Conservation (phyloP, 2,888 invertebrate species). For the Lithophane socia region DNA sequence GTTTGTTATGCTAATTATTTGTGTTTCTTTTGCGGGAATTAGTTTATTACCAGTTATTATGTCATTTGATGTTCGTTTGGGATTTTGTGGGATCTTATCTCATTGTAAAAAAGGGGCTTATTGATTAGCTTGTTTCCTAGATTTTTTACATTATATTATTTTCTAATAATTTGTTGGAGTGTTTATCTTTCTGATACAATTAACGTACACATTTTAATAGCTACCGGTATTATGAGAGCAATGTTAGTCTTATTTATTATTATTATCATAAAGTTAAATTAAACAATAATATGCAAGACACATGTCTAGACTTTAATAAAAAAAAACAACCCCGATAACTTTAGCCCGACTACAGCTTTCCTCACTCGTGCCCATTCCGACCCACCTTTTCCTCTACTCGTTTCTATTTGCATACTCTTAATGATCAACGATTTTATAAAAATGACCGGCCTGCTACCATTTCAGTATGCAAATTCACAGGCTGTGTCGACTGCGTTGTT, state of each 20-base stretch:
- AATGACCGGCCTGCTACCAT: conserved; percentile 35
- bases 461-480: conserved; percentile 53
- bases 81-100: conserved; percentile 8
- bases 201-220: not conserved
- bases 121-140: not conserved
- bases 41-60: conserved; percentile 58
- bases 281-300: not conserved
- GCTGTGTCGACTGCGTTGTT: conserved; percentile 2
- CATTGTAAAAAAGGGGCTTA: not conserved
- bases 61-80: conserved; percentile 57
- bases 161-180: not conserved
- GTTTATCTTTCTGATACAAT: not conserved
- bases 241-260: no score
- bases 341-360: conserved; percentile 2
- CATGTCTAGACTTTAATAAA: not conserved
- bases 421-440: conserved; percentile 46
- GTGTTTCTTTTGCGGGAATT: conserved; percentile 50
- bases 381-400: conserved; percentile 34
- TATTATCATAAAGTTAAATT: not conserved
- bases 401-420: conserved; percentile 47
- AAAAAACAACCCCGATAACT: conserved; percentile 10
- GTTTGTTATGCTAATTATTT: conserved; percentile 69
- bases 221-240: not conserved
- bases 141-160: not conserved
- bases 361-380: conserved; percentile 31